These are phyloP conservation scores for Hydrozoanthus gracilis DNA, from an alignment of 92 coral and sea anemone species.

Conservation along the genomic window DNA sequence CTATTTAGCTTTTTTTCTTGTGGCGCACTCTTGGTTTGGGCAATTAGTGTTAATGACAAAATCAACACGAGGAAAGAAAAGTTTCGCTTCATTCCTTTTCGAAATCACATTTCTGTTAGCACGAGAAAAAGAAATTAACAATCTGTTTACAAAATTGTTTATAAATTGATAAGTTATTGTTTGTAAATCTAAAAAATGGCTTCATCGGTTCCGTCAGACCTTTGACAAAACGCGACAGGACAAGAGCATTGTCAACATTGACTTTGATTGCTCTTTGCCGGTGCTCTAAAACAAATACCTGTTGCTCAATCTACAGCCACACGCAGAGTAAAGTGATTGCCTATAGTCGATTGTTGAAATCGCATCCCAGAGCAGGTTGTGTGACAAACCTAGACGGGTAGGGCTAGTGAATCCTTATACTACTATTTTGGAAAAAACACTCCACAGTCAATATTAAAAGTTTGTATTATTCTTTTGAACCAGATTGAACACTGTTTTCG, in stretches of 20 bases:
- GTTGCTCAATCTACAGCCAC: neutral
- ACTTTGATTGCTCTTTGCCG: neutral
- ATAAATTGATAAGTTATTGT: neutral
- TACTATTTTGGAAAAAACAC: neutral
- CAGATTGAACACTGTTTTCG: too few species aligned
- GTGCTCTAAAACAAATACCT: conserved; percentile 1
- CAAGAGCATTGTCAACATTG: neutral
- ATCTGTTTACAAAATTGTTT: neutral
- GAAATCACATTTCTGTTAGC: neutral
- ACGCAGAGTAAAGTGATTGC: neutral
- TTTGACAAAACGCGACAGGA: neutral
- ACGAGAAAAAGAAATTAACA: neutral
- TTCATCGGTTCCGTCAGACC: neutral
- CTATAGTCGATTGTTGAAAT: conserved; percentile 1
- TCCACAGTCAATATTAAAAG: too few species aligned
- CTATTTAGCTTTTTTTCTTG: neutral
- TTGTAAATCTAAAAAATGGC: neutral
- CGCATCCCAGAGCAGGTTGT: neutral
- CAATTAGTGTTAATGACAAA: neutral
- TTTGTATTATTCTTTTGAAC: too few species aligned
- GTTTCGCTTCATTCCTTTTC: conserved; percentile 1
- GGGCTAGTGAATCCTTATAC: neutral
- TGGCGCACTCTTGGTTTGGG: neutral
- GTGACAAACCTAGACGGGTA: neutral
- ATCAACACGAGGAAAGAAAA: neutral